These are phyloP conservation scores for Rhinogobio ventralis DNA, from an alignment of 2,797 vertebrate species.

Conservation along the genomic window DNA sequence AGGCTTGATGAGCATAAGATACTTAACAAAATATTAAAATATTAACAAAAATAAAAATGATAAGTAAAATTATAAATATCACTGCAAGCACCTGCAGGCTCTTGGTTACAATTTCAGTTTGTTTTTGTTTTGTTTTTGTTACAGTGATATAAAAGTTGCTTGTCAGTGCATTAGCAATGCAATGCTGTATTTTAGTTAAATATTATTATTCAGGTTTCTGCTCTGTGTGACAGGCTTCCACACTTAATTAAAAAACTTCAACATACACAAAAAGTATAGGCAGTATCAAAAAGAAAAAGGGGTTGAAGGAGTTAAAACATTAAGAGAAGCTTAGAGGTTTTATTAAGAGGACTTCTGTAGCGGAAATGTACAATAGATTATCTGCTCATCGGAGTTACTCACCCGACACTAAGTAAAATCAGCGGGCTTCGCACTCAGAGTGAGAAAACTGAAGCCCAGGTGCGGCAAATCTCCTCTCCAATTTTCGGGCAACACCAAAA, in stretches of 20 bases:
- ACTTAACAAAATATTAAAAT: too few species aligned
- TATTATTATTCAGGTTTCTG: neutral
- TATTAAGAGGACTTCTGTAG: neutral
- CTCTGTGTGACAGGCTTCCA: neutral
- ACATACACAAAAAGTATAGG: neutral
- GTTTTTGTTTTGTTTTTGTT: too few species aligned
- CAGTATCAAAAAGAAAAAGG: neutral
- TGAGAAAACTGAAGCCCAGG: constrained; percentile 70
- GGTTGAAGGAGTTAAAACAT: neutral
- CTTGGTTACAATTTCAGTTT: too few species aligned
- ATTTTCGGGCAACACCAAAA: constrained; percentile 63
- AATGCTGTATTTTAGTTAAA: neutral
- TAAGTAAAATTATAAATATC: too few species aligned
- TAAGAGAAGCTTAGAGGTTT: neutral
- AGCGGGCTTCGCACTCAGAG: constrained; percentile 47
- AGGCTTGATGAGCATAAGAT: too few species aligned
- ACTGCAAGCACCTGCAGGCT: too few species aligned
- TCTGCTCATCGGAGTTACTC: constrained; percentile 45
- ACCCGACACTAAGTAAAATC: constrained; percentile 59
- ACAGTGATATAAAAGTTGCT: neutral
- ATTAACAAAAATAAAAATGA: too few species aligned
- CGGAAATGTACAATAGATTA: constrained; percentile 33
- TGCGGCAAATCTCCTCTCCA: constrained; percentile 57
- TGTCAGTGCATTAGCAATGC: neutral
- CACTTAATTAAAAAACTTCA: neutral